Conservation (phyloP, 2,113 vertebrate genomes). For the Nothocercus nigrocapillus region DNA sequence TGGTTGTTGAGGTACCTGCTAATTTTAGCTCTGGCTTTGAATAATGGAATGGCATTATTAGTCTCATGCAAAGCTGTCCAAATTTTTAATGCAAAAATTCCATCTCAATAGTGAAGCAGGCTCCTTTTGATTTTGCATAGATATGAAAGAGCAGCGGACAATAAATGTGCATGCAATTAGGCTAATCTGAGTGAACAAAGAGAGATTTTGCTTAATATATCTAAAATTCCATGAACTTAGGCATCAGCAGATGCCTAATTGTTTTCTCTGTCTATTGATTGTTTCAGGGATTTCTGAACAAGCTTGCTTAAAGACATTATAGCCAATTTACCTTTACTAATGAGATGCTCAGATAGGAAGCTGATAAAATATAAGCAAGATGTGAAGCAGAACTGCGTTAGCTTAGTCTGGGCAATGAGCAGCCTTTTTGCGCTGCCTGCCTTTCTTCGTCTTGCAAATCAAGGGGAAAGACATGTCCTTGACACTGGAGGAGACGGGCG, state of each 20-base stretch:
- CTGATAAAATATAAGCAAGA: background rate
- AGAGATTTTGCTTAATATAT: background rate
- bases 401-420: background rate
- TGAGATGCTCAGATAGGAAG: background rate
- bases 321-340: background rate
- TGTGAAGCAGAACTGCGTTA: background rate
- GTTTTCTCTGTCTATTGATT: background rate
- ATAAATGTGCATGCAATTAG: constrained; percentile 61
- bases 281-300: constrained; percentile 31
- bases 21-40: constrained; percentile 50
- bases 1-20: constrained; percentile 35
- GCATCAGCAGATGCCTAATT: constrained; percentile 4
- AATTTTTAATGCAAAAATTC: constrained; percentile 29
- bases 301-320: background rate
- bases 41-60: constrained; percentile 47
- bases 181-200: constrained; percentile 29
- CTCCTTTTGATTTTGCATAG: constrained; percentile 26
- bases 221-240: constrained; percentile 34
- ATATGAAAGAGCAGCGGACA: background rate
- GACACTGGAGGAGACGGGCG: background rate
- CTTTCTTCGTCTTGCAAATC: background rate
- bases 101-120: background rate
- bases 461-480: background rate
- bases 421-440: background rate
- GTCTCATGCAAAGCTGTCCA: background rate